phyloP scores from a whole-genome alignment of 1,140 invertebrate genomes.

The Trichonephila clavata region DNA sequence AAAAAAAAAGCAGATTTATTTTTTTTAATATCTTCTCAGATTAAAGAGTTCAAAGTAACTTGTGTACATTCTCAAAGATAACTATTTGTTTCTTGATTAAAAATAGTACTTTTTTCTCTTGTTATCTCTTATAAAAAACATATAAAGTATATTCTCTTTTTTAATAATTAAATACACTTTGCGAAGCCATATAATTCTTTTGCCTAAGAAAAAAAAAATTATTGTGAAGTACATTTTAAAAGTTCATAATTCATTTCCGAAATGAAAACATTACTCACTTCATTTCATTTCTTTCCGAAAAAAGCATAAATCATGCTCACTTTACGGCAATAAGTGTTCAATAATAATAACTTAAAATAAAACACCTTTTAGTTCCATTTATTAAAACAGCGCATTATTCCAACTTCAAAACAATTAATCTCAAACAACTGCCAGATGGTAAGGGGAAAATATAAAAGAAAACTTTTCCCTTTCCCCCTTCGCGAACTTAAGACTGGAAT shows the following conservation, averaged over 20 bases:
- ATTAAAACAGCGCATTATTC: conserved; percentile 34
- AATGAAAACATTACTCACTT: conserved; percentile 7
- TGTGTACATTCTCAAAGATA: no score
- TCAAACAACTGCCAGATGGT: conserved; percentile 2
- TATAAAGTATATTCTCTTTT: no score
- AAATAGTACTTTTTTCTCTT: no score
- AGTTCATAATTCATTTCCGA: background rate
- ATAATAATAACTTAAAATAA: conserved; percentile 68
- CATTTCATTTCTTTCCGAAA: background rate
- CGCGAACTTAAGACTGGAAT: conserved; percentile 46
- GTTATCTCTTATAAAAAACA: no score
- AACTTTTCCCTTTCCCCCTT: no score
- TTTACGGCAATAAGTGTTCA: conserved; percentile 35
- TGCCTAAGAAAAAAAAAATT: background rate
- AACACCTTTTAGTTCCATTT: conserved; percentile 46
- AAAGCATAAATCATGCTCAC: conserved; percentile 51
- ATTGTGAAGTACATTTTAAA: background rate
- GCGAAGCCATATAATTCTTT: no score
- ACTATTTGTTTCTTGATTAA: no score
- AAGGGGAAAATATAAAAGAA: no score
- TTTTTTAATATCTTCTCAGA: no score
- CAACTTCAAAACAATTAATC: conserved; percentile 71
- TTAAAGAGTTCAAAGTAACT: no score
- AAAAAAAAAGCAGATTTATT: no score
- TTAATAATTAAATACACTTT: no score